Conservation (phyloP, 2,797 vertebrate species). For the Graptemys geographica region DNA sequence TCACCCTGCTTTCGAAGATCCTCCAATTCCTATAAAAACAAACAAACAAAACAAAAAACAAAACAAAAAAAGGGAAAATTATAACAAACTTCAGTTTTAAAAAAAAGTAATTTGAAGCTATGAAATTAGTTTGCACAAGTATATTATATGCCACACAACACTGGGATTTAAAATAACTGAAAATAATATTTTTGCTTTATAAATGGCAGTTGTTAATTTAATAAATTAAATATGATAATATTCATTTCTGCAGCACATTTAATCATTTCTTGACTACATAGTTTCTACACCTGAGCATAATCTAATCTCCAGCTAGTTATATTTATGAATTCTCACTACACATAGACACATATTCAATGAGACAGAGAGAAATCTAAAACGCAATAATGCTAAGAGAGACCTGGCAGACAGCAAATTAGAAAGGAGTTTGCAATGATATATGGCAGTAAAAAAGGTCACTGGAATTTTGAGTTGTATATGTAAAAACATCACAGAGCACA, state of each 20-base stretch:
- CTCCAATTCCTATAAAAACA: slow-evolving; percentile 89
- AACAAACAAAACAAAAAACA: slow-evolving; percentile 36
- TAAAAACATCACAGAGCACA: not conserved
- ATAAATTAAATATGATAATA: not conserved
- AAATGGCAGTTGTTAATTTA: slow-evolving; percentile 27
- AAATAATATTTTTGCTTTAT: slow-evolving; percentile 25
- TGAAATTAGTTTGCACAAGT: slow-evolving; percentile 41
- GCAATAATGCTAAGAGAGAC: slow-evolving; percentile 51
- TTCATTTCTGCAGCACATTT: not conserved
- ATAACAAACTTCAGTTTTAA: slow-evolving; percentile 54
- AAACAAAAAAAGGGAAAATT: not conserved
- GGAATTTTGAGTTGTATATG: not conserved
- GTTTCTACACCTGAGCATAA: slow-evolving; percentile 15
- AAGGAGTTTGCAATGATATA: slow-evolving; percentile 12
- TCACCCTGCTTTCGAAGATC: slow-evolving; percentile 96
- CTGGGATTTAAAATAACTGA: slow-evolving; percentile 24
- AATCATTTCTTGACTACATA: not conserved
- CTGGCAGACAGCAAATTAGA: slow-evolving; percentile 62
- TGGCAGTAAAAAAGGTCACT: not conserved
- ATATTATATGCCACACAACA: slow-evolving; percentile 21
- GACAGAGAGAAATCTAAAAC: not conserved
- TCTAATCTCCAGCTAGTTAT: not conserved
- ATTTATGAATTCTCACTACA: slow-evolving; percentile 33
- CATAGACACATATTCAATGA: slow-evolving; percentile 13
- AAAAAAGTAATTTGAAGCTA: slow-evolving; percentile 32